These are phyloP conservation scores for Marmota flaviventris DNA, from an alignment of 2,113 vertebrate species.

Conservation along the genomic window DNA sequence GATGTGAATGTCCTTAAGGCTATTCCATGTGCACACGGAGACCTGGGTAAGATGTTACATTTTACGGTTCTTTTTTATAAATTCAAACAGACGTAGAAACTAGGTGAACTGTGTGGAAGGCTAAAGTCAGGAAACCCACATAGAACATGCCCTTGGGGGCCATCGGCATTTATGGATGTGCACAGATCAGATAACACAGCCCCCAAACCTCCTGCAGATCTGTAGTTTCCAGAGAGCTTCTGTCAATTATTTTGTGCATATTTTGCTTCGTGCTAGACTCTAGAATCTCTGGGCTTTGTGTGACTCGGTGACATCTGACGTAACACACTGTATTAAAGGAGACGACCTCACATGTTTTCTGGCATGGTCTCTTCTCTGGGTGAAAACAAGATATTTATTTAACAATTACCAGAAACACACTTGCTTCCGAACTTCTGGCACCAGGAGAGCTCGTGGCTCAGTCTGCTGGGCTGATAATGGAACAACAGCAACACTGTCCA, in stretches of 20 bases:
- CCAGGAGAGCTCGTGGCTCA: not conserved
- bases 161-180: fast-evolving
- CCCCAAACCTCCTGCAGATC: fast-evolving
- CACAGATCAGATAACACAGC: fast-evolving
- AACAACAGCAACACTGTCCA: fast-evolving
- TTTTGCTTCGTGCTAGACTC: not conserved
- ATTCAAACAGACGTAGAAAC: not conserved
- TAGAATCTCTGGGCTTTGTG: not conserved
- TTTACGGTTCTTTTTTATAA: not conserved
- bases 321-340: not conserved
- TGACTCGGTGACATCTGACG: not conserved
- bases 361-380: not conserved
- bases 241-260: not conserved
- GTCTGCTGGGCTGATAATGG: not conserved
- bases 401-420: not conserved
- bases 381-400: not conserved
- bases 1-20: no score
- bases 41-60: not conserved
- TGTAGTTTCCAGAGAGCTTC: not conserved
- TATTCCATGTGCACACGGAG: no score
- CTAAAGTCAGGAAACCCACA: no score
- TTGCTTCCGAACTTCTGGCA: not conserved
- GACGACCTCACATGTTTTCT: not conserved
- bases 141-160: fast-evolving
- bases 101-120: not conserved